Evolutionary conservation across 2,113 vertebrate species (phyloP).

Genomic region (Nerophis lumbriciformis): DNA sequence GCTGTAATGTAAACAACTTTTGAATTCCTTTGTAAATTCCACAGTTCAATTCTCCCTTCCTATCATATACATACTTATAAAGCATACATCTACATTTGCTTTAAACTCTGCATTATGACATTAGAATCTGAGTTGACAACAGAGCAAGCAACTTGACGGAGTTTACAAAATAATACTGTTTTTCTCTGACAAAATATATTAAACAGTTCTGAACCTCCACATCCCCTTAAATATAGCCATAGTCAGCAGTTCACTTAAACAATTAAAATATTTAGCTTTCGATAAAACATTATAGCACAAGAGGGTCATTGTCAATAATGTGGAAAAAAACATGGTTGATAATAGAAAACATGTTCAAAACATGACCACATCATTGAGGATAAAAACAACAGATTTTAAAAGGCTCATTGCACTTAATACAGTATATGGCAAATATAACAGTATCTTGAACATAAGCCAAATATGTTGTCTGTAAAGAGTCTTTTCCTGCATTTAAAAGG

Average conservation of each 20-base stretch:
- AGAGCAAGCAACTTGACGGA: slow-evolving; percentile 76
- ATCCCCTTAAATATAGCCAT: slow-evolving; percentile 70
- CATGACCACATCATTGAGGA: slow-evolving; percentile 62
- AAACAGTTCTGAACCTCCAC: slow-evolving; percentile 62
- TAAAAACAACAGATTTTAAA: slow-evolving; percentile 75
- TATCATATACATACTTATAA: slow-evolving; percentile 74
- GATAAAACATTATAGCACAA: slow-evolving; percentile 68
- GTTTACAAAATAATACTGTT: slow-evolving; percentile 80
- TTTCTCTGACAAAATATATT: slow-evolving; percentile 75
- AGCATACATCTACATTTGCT: slow-evolving; percentile 76
- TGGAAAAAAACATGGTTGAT: slow-evolving; percentile 64
- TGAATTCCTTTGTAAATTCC: slow-evolving; percentile 25
- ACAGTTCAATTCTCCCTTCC: slow-evolving; percentile 35
- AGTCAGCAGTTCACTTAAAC: slow-evolving; percentile 66
- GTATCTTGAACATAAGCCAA: slow-evolving; percentile 94
- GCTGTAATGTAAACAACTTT: slow-evolving; percentile 23
- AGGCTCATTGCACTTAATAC: slow-evolving; percentile 81
- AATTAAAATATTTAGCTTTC: slow-evolving; percentile 74
- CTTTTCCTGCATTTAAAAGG: slow-evolving; percentile 64
- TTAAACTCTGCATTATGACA: slow-evolving; percentile 70
- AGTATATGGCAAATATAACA: slow-evolving; percentile 81
- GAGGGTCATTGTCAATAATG: slow-evolving; percentile 57
- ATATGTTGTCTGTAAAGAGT: slow-evolving; percentile 67
- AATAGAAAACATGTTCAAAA: slow-evolving; percentile 73
- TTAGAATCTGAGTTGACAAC: slow-evolving; percentile 66